Evolutionary conservation across 2,888 invertebrate species (phyloP), one percentile per base, ranked within the genome.

Genomic region (Buathra laborator): DNA sequence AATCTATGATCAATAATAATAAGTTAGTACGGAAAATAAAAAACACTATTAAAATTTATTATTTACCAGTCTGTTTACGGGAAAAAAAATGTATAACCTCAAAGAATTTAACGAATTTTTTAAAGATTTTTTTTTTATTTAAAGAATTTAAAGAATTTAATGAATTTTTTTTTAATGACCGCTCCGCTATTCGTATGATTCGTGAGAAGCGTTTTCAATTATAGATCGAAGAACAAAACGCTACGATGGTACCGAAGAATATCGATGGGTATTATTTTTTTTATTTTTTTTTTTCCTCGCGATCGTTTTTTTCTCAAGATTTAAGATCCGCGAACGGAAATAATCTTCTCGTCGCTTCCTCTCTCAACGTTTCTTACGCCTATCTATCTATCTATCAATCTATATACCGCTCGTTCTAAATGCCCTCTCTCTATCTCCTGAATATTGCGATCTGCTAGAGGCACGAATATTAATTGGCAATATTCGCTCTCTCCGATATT

Each of bases 381-480:
- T 48, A 14, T 37, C 46, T 14, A 59, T 29, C 14, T 3, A n/a
- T n/a, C n/a, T 37, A 53, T 24, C 67, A 0, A n/a, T 19, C 53
- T 14, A 7, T 62, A 19, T 59, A 12, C 59, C 37, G 62, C 64
- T 44, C 48, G 3, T 12, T 9, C 53, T 71, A n/a, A 48, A 24
- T 48, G 19, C 56, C 19, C 7, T 14, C 75, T 70, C 29, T 48
- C 51, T 51, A 24, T 68, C 59, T 66, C 72, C 46, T 56, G 83
- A 81, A 83, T 83, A 74, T 78, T 70, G 68, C 56, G 68, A 76
- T 59, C 64, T 56, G 44, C 62, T 19, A 9, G 10, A 19, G 16
- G 51, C n/a, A 48, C 53, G 62, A 71, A 74, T 81, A 81, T 84
- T 86, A 86, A 86, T 86, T 86, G 81, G 75, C 81, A 81, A 81